phyloP scores from a whole-genome alignment of 2,888 invertebrate species.

The Elysia crispata region DNA sequence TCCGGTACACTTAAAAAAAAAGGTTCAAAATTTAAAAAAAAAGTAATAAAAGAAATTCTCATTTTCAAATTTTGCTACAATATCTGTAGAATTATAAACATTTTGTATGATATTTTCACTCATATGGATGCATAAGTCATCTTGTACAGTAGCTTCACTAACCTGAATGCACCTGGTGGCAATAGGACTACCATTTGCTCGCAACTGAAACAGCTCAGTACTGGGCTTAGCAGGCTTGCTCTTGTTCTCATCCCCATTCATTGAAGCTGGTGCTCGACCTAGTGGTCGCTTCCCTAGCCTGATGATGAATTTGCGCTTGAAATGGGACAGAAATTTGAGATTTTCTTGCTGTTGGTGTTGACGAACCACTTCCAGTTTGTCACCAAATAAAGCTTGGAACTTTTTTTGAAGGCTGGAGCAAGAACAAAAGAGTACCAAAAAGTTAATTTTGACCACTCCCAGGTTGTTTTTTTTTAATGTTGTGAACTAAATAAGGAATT shows the following conservation, averaged over 20 bases:
- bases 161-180: constrained; percentile 93
- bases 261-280: constrained; percentile 56
- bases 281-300: constrained; percentile 78
- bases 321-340: constrained; percentile 97
- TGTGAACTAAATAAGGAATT: no score
- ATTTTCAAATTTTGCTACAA: not conserved
- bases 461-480: no score
- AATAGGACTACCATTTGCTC: constrained; percentile 96
- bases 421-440: no score
- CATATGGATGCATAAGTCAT: not conserved
- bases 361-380: constrained; percentile 94
- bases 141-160: not conserved
- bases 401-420: constrained; percentile 87
- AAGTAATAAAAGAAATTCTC: no score
- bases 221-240: constrained; percentile 59
- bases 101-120: not conserved
- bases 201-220: constrained; percentile 92
- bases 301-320: constrained; percentile 95
- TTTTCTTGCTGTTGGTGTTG: constrained; percentile 99
- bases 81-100: not conserved
- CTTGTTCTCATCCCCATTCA: not conserved
- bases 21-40: no score
- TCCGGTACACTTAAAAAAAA: no score
- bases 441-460: no score
- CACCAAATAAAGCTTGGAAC: constrained; percentile 91